Evolutionary conservation across 2,113 vertebrate genomes (phyloP).

Genomic region (Pontoporia blainvillei): DNA sequence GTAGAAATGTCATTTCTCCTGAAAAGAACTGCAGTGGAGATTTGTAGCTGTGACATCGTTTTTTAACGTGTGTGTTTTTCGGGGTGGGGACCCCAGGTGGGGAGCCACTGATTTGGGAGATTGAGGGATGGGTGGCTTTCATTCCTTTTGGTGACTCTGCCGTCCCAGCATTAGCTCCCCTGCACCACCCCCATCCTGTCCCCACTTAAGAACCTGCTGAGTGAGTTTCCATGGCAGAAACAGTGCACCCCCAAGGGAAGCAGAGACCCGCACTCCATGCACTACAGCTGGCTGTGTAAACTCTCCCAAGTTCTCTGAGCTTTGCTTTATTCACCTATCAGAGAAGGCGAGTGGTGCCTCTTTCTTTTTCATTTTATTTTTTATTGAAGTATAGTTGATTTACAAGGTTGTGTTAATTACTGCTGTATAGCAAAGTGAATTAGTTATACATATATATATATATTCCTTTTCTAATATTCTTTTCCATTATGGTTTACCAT

Average conservation of each 20-base stretch:
- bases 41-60: neutral
- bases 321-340: neutral
- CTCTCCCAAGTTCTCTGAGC: neutral
- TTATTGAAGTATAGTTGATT: neutral
- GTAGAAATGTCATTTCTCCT: neutral
- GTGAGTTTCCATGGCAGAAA: neutral
- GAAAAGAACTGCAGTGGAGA: neutral
- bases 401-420: neutral
- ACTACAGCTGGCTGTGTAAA: neutral
- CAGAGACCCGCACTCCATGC: neutral
- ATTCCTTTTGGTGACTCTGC: neutral
- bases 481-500: neutral
- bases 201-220: neutral
- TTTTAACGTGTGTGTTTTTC: neutral
- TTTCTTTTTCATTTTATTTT: neutral
- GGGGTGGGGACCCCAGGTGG: neutral
- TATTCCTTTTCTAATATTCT: neutral
- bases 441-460: neutral
- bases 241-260: neutral
- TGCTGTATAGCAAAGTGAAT: neutral
- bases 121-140: neutral
- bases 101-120: neutral
- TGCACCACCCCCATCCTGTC: neutral
- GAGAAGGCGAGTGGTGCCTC: neutral
- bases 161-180: neutral